These are phyloP conservation scores for Metallyticus violacea DNA, from an alignment of 2,888 invertebrate genomes.

Conservation along the genomic window DNA sequence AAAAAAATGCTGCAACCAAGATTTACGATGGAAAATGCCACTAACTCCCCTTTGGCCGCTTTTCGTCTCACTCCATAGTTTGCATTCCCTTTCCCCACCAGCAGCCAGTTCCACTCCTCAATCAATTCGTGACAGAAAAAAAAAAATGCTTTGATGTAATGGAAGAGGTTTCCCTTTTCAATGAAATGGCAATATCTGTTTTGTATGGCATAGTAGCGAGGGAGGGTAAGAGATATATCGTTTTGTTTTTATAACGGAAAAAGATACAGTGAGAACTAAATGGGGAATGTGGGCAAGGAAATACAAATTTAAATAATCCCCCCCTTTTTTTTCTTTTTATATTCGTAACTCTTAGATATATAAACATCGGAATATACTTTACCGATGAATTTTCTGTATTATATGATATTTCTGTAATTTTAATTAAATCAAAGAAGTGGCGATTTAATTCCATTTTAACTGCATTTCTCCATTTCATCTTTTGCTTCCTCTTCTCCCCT, in stretches of 20 bases:
- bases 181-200: not conserved
- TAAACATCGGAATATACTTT: too few species aligned
- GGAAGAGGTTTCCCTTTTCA: not conserved
- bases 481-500: too few species aligned
- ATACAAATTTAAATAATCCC: not conserved
- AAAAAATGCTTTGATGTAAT: not conserved
- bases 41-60: not conserved
- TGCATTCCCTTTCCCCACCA: not conserved
- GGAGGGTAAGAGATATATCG: not conserved
- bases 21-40: conserved; percentile 14
- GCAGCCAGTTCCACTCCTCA: not conserved
- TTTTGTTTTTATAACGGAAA: not conserved
- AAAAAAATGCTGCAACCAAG: not conserved
- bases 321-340: too few species aligned
- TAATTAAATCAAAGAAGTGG: too few species aligned
- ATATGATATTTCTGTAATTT: too few species aligned
- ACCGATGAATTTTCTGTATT: too few species aligned
- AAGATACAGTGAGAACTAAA: not conserved
- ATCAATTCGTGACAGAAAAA: not conserved
- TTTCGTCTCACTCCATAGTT: too few species aligned
- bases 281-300: not conserved
- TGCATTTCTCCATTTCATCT: too few species aligned
- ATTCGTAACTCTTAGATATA: too few species aligned
- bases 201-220: not conserved
- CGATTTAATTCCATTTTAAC: too few species aligned